A percentile compares a stretch with the other conserved stretches of the same genome.
Conservation (phyloP, 2,888 invertebrate genomes). For the Platycheirus albimanus region DNA sequence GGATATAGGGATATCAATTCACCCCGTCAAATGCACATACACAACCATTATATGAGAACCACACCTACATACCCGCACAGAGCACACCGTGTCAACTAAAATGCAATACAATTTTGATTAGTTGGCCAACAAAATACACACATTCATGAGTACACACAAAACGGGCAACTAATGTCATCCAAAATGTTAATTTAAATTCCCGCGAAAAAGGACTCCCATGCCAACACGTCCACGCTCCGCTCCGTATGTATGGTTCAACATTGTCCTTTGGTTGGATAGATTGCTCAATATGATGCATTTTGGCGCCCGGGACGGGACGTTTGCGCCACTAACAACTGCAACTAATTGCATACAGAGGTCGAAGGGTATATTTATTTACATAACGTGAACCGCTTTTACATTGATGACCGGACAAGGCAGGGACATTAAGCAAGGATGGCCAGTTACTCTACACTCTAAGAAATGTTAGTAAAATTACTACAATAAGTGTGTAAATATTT, state of each 20-base stretch:
- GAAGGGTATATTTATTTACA: slow-evolving; percentile 68
- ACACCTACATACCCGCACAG: not conserved
- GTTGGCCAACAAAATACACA: slow-evolving; percentile 50
- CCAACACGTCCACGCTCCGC: not conserved
- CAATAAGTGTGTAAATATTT: too few species aligned
- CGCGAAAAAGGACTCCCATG: slow-evolving; percentile 44
- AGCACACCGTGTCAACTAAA: not conserved
- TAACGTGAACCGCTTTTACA: slow-evolving; percentile 59
- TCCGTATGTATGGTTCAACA: not conserved
- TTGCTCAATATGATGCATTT: not conserved
- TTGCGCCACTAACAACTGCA: slow-evolving; percentile 56
- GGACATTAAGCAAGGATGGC: slow-evolving; percentile 29
- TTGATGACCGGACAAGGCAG: slow-evolving; percentile 35
- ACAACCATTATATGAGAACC: not conserved
- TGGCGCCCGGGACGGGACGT: not conserved
- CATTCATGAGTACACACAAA: not conserved
- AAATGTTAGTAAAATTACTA: too few species aligned
- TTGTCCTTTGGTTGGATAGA: slow-evolving; percentile 11
- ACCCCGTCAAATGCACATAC: slow-evolving; percentile 19
- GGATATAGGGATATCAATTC: slow-evolving; percentile 10
- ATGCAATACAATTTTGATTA: slow-evolving; percentile 62
- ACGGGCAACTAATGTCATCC: slow-evolving; percentile 26
- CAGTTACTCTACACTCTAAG: slow-evolving; percentile 7
- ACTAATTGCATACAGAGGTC: slow-evolving; percentile 65
- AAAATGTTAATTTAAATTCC: slow-evolving; percentile 69